Percentiles rank a stretch among this genome's conserved stretches.
phyloP scores from a whole-genome alignment of 2,113 vertebrate genomes.

The Lanius ludovicianus region DNA sequence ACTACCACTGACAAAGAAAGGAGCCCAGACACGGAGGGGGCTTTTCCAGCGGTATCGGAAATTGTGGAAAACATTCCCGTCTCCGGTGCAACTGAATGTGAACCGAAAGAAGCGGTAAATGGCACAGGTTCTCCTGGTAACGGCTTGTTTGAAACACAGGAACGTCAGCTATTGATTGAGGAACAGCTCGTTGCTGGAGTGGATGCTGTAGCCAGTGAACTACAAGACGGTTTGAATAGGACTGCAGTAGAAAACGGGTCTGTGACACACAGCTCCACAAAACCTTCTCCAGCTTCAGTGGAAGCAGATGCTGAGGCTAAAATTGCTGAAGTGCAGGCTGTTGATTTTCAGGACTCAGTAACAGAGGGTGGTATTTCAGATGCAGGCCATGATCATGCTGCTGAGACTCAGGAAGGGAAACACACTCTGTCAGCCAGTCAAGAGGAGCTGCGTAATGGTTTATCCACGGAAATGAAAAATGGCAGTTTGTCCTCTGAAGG shows the following conservation, averaged over 20 bases:
- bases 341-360: not conserved
- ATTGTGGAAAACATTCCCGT: not conserved
- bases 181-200: not conserved
- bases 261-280: not conserved
- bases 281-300: not conserved
- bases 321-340: constrained; percentile 26
- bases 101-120: not conserved
- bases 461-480: constrained; percentile 28
- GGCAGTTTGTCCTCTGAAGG: constrained; percentile 19
- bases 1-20: constrained; percentile 46
- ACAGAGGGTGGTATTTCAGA: not conserved
- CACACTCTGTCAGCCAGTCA: not conserved
- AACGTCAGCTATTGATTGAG: constrained; percentile 59
- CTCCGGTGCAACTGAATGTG: not conserved
- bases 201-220: not conserved
- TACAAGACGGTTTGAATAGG: not conserved
- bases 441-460: not conserved
- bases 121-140: constrained; percentile 63
- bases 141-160: constrained; percentile 70
- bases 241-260: not conserved
- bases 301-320: constrained; percentile 17
- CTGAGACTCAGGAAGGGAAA: constrained; percentile 40
- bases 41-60: constrained; percentile 1
- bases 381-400: not conserved
- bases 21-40: constrained; percentile 36